phyloP scores from a whole-genome alignment of 1,140 invertebrate species.

The Dendroctonus valens region DNA sequence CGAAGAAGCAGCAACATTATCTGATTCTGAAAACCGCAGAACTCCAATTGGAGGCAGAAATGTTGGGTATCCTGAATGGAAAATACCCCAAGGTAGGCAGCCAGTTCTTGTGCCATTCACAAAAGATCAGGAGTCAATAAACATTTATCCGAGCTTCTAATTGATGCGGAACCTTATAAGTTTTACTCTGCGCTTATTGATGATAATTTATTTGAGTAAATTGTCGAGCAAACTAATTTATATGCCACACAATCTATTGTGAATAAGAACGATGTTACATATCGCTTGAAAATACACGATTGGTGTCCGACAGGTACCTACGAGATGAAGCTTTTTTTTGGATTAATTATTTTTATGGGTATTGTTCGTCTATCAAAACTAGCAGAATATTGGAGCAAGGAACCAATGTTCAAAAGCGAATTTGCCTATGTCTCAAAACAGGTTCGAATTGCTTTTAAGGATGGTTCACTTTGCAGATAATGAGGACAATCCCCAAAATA shows the following conservation, averaged over 20 bases:
- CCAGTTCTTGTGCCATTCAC: conserved; percentile 16
- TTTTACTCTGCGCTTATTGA: conserved; percentile 3
- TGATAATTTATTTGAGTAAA: conserved; percentile 20
- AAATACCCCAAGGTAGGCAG: conserved; percentile 12
- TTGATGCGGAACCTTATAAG: background rate
- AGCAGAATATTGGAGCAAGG: conserved; percentile 11
- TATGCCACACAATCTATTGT: conserved; percentile 9
- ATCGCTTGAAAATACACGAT: background rate
- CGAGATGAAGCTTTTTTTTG: conserved; percentile 23
- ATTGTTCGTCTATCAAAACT: conserved; percentile 19
- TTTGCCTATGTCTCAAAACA: conserved; percentile 17
- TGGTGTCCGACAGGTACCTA: conserved; percentile 10
- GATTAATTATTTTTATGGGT: conserved; percentile 18
- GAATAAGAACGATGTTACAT: conserved; percentile 3
- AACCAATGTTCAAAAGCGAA: too few species aligned
- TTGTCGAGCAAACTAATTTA: conserved; percentile 12
- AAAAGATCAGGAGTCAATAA: conserved; percentile 9
- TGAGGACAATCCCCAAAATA: conserved; percentile 2
- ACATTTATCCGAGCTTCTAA: conserved; percentile 4
- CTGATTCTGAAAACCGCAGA: too few species aligned
- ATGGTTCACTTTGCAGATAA: conserved; percentile 23
- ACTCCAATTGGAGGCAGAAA: too few species aligned
- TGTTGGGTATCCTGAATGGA: conserved; percentile 7
- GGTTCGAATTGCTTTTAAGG: conserved; percentile 22
- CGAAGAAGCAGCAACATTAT: too few species aligned